Evolutionary conservation across 2,113 vertebrate species (phyloP), one percentile per base, ranked within the genome.

Genomic region (Meles meles): DNA sequence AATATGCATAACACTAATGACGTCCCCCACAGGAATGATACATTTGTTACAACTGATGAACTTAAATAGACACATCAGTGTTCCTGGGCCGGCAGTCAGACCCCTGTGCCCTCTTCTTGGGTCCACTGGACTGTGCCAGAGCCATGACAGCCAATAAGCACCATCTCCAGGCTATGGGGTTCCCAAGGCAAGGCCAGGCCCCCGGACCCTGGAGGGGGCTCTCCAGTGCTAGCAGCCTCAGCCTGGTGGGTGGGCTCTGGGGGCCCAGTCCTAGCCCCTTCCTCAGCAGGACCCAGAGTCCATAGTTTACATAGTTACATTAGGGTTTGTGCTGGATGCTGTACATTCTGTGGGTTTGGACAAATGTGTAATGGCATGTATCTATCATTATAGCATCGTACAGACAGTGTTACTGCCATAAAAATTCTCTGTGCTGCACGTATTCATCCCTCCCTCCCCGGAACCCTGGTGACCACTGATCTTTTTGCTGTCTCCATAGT

Each of bases 101-200:
- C 92, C 27, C 98, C 98, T 0, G 98, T 98, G 81, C 98, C 98
- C 93, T 98, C 98, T 71, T 98, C 98, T 79, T 97, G 97, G 80
- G 97, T 76, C 95, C 55, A 97, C 49, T 95, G 98, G 85, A 97
- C 98, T 94, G 97, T 98, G 98, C 97, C 98, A 98, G 96, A 92
- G 37, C 67, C 90, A 0, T 94, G 98, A 55, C 93, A 98, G 90
- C 98, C 97, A n/a, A 98, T 98, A 63, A 98, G 97, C 55, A 94
- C 98, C 98, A 98, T 98, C 97, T 98, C 98, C 47, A 98, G 93
- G 88, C 97, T 90, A 2, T 98, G 98, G 39, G 91, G 83, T 21
- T 98, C 98, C 96, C 98, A 98, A 90, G 97, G 86, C 91, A 90
- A 23, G 87, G 97, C 84, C 39, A 90, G 86, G 87, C 85, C 42